Evolutionary conservation across 2,113 vertebrate species (phyloP).

Genomic region (Caranx melampygus): DNA sequence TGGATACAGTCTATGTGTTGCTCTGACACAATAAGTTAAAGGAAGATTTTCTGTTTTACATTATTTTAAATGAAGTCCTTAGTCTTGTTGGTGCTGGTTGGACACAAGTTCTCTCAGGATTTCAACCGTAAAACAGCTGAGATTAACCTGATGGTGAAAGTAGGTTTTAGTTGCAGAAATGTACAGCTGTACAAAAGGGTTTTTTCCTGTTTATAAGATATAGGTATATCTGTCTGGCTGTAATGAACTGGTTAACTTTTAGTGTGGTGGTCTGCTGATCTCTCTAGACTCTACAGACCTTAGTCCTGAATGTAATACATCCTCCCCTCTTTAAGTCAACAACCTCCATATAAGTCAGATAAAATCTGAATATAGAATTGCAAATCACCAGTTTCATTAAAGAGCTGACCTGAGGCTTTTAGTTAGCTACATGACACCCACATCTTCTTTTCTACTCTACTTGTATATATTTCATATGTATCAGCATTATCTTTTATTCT

Average conservation of each 20-base stretch:
- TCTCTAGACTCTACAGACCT: not conserved
- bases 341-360: slow-evolving; percentile 13
- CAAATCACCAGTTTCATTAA: slow-evolving; percentile 7
- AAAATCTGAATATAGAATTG: slow-evolving; percentile 8
- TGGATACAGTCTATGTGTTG: not conserved
- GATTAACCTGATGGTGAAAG: no score
- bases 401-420: slow-evolving; percentile 3
- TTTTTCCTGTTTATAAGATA: not conserved
- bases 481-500: slow-evolving; percentile 43
- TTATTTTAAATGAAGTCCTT: not conserved
- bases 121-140: not conserved
- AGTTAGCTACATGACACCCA: slow-evolving; percentile 21
- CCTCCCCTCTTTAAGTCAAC: not conserved
- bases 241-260: not conserved
- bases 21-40: not conserved
- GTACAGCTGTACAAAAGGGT: not conserved
- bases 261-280: slow-evolving; percentile 13
- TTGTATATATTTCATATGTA: not conserved
- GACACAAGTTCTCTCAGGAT: not conserved
- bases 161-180: not conserved
- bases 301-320: not conserved
- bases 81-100: not conserved
- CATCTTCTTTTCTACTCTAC: slow-evolving; percentile 21
- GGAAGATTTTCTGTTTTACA: not conserved
- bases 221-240: not conserved